Evolutionary conservation across 1,140 invertebrate genomes (phyloP).

Genomic region (Drosophila sechellia): DNA sequence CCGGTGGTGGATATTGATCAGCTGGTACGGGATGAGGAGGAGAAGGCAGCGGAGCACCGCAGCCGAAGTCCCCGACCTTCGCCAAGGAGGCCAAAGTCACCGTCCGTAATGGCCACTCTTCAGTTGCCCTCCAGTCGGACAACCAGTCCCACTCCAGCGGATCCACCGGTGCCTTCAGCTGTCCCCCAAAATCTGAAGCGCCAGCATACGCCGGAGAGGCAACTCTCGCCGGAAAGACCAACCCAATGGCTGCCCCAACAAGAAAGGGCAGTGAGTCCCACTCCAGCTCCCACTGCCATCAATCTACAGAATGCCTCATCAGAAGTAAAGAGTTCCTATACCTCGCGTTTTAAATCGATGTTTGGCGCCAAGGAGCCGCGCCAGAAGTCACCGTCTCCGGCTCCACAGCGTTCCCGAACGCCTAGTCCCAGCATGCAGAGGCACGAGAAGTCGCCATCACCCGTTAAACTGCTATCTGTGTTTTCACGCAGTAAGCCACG

Average conservation of each 20-base stretch:
- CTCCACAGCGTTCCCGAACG: slow-evolving; percentile 48
- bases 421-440: slow-evolving; percentile 37
- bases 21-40: slow-evolving; percentile 57
- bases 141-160: slow-evolving; percentile 35
- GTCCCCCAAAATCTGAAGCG: slow-evolving; percentile 58
- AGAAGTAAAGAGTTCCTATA: slow-evolving; percentile 68
- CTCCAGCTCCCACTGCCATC: slow-evolving; percentile 23
- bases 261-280: background rate
- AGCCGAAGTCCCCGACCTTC: slow-evolving; percentile 67
- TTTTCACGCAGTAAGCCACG: slow-evolving; percentile 61
- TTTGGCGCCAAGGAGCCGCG: slow-evolving; percentile 58
- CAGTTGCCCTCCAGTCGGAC: slow-evolving; percentile 61
- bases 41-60: slow-evolving; percentile 66
- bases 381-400: slow-evolving; percentile 59
- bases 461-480: slow-evolving; percentile 55
- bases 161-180: background rate
- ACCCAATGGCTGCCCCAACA: slow-evolving; percentile 40
- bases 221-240: slow-evolving; percentile 57
- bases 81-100: slow-evolving; percentile 61
- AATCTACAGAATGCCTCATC: slow-evolving; percentile 46
- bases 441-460: slow-evolving; percentile 70
- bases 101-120: slow-evolving; percentile 53
- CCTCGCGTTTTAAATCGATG: slow-evolving; percentile 74
- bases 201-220: slow-evolving; percentile 70
- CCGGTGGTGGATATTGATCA: slow-evolving; percentile 70